Percentiles rank a stretch among this genome's conserved stretches.
Evolutionary conservation across 2,113 vertebrate genomes (phyloP).

Genomic region (Pseudorectes ferrugineus): DNA sequence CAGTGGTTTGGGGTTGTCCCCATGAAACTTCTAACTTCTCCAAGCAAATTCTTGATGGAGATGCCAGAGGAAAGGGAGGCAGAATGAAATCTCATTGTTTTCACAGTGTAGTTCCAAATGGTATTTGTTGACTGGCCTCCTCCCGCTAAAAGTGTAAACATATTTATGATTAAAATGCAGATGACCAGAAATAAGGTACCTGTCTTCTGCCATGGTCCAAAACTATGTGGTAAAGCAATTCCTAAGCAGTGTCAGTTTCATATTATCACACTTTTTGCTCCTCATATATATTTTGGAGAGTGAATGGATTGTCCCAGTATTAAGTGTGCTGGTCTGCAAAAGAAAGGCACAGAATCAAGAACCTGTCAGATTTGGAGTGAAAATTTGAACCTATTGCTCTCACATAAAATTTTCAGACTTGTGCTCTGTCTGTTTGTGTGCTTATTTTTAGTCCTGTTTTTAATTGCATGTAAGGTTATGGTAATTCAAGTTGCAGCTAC

Average conservation of each 20-base stretch:
- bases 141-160: background rate
- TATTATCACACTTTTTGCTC: background rate
- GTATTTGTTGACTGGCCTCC: background rate
- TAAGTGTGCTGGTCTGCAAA: background rate
- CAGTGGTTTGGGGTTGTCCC: background rate
- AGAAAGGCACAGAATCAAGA: background rate
- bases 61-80: fast-evolving
- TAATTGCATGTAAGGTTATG: background rate
- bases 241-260: background rate
- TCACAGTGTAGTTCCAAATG: background rate
- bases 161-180: background rate
- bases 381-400: background rate
- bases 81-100: background rate
- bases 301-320: background rate
- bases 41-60: background rate
- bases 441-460: background rate
- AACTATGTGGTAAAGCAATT: background rate
- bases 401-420: background rate
- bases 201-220: background rate
- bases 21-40: background rate
- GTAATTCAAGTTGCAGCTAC: background rate
- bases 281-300: background rate
- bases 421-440: background rate
- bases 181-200: background rate
- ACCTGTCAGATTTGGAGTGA: background rate